Base-by-base conservation (phyloP, 1,140 invertebrate species). In the Camponotus floridanus region DNA sequence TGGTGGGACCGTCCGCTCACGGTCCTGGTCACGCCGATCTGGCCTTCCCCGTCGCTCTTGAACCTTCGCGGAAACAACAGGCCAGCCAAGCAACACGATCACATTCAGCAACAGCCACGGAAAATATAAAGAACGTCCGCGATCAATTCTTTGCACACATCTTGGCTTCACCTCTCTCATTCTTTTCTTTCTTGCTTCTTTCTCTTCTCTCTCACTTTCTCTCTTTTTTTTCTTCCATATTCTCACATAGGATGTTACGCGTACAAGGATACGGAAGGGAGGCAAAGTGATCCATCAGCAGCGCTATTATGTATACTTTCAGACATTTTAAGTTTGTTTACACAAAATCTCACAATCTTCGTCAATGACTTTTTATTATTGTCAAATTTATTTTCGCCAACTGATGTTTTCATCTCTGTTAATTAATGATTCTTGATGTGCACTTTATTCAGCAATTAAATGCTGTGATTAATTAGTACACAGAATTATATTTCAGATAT, bases 41-140 rank as follows among this genome's bases (percentile, higher is more conserved):
- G 94, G 80, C 93, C 87, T 89, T 95, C 95, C 85, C 94, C 95
- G 70, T 95, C 95, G 90, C 92, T 94, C 93, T 95, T 95, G 94
- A 95, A 95, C 92, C 95, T 95, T 95, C 93, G 92, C 91, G 92
- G 90, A 73, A 62, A 92, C 93, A 94, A 91, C 93, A 94, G 92
- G 90, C 92, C 93, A 94, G 93, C 93, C 94, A 94, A 92, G 92
- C 93, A 94, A 93, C 76, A 80, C 92, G 92, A 94, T 95, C 92
- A 92, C 91, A 94, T 93, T 80, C 87, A 91, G 90, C 89, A 91
- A 90, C 83, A 90, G 81, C 67, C 79, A 61, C 67, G 55, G 26
- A 33, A 45, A 68, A 61, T 61, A 71, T 57, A 89, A 89, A 89
- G 76, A 87, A 78, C 73, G 61, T 36, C 61, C 80, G 70, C 51